These are phyloP conservation scores for Hyposoter didymator DNA, from an alignment of 2,888 invertebrate species.

Conservation along the genomic window DNA sequence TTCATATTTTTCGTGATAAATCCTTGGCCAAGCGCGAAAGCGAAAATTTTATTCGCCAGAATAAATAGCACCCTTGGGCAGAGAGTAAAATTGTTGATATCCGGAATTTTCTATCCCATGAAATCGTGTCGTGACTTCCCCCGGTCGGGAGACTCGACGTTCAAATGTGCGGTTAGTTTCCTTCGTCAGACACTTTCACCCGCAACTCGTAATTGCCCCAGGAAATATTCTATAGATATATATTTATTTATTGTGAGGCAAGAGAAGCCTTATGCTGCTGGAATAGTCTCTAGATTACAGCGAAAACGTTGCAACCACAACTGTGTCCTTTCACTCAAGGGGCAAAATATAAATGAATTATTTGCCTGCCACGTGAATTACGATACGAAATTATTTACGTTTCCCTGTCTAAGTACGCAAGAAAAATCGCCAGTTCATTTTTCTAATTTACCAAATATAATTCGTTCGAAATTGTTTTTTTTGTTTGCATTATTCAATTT, in stretches of 20 bases:
- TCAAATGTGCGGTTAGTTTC: conserved; percentile 31
- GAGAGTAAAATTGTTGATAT: not conserved
- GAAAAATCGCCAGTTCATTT: not conserved
- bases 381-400: conserved; percentile 48
- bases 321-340: conserved; percentile 73
- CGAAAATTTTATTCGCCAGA: too few species aligned
- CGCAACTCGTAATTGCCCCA: conserved; percentile 53
- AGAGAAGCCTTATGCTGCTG: conserved; percentile 4
- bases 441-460: not conserved
- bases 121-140: conserved; percentile 25
- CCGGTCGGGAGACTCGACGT: not conserved
- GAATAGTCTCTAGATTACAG: conserved; percentile 22
- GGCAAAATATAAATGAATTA: conserved; percentile 40
- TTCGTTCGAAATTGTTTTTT: not conserved
- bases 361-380: conserved; percentile 72
- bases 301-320: conserved; percentile 29
- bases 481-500: not conserved
- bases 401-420: not conserved
- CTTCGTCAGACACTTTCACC: conserved; percentile 59
- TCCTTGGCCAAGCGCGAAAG: too few species aligned
- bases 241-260: conserved; percentile 12
- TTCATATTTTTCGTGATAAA: too few species aligned
- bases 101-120: conserved; percentile 19
- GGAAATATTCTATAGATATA: conserved; percentile 32
- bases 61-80: not conserved